Conservation (phyloP, 1,140 invertebrate genomes). For the Agrypnia vestita region DNA sequence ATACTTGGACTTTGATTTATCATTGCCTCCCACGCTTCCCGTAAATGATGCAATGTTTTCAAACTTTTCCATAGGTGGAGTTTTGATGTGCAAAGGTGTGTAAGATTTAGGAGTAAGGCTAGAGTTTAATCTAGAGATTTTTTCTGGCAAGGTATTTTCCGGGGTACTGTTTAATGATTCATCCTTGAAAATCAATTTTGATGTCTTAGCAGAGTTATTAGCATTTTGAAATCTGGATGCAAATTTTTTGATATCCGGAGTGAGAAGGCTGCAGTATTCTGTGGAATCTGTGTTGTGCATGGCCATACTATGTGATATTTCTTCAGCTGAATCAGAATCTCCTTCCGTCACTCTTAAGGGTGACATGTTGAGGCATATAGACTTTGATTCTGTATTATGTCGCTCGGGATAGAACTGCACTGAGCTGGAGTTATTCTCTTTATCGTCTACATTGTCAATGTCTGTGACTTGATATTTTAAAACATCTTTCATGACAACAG, state of each 20-base stretch:
- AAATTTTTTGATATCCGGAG: slow-evolving; percentile 63
- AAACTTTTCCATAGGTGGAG: slow-evolving; percentile 67
- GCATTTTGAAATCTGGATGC: slow-evolving; percentile 6
- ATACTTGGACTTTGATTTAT: slow-evolving; percentile 63
- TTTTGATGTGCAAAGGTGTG: slow-evolving; percentile 69
- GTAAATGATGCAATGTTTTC: slow-evolving; percentile 65
- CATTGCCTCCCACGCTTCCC: slow-evolving; percentile 63
- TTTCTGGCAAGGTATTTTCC: slow-evolving; percentile 42
- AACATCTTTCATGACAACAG: slow-evolving; percentile 42
- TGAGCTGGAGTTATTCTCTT: background rate
- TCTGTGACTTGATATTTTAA: slow-evolving; percentile 55
- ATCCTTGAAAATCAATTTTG: slow-evolving; percentile 42
- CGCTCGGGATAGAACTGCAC: slow-evolving; percentile 11
- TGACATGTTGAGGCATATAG: background rate
- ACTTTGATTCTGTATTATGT: background rate
- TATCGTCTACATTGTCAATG: slow-evolving; percentile 47
- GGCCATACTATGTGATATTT: slow-evolving; percentile 8
- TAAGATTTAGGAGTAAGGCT: slow-evolving; percentile 71
- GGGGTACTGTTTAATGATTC: slow-evolving; percentile 11
- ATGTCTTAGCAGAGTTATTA: background rate
- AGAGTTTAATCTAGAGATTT: slow-evolving; percentile 62
- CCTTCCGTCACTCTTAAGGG: background rate
- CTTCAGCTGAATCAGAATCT: slow-evolving; percentile 34
- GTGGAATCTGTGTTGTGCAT: slow-evolving; percentile 71
- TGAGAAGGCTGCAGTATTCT: slow-evolving; percentile 70